Conservation (phyloP, 1,140 invertebrate genomes). For the Idris sp. region DNA sequence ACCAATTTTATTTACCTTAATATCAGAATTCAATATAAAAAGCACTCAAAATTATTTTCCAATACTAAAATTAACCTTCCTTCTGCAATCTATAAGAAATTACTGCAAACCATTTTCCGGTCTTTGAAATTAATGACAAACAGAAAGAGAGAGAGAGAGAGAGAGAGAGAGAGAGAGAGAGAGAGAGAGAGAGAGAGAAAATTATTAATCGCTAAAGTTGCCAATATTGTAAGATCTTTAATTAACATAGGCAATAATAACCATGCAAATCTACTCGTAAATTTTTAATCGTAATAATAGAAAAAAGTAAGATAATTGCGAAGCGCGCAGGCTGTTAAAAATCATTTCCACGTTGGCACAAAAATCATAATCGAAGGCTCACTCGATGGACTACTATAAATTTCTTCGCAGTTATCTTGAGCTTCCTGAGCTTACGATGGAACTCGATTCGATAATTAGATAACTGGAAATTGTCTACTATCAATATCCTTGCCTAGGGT, state of each 20-base stretch:
- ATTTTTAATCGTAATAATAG: constrained; percentile 36
- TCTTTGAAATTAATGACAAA: too few relatives aligned
- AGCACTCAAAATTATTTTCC: too few relatives aligned
- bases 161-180: too few relatives aligned
- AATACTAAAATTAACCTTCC: too few relatives aligned
- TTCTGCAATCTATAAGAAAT: too few relatives aligned
- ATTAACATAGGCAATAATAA: constrained; percentile 51
- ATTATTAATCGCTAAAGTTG: constrained; percentile 31
- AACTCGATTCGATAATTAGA: constrained; percentile 55
- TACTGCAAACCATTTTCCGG: too few relatives aligned
- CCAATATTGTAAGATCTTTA: constrained; percentile 31
- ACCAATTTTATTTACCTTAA: not conserved
- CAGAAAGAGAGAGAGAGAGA: too few relatives aligned
- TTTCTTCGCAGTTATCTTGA: constrained; percentile 42
- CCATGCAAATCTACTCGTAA: constrained; percentile 49
- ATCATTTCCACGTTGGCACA: constrained; percentile 33
- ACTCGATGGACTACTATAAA: constrained; percentile 38
- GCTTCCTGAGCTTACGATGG: constrained; percentile 10
- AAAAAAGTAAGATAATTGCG: constrained; percentile 40
- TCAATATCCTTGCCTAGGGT: constrained; percentile 53
- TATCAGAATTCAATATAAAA: too few relatives aligned
- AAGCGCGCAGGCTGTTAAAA: constrained; percentile 26
- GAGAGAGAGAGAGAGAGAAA: too few relatives aligned
- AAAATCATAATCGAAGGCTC: constrained; percentile 52
- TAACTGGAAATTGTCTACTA: constrained; percentile 59